Evolutionary conservation across 2,888 invertebrate species (phyloP), one percentile per base, ranked within the genome.

Genomic region (Chironomus riparius): DNA sequence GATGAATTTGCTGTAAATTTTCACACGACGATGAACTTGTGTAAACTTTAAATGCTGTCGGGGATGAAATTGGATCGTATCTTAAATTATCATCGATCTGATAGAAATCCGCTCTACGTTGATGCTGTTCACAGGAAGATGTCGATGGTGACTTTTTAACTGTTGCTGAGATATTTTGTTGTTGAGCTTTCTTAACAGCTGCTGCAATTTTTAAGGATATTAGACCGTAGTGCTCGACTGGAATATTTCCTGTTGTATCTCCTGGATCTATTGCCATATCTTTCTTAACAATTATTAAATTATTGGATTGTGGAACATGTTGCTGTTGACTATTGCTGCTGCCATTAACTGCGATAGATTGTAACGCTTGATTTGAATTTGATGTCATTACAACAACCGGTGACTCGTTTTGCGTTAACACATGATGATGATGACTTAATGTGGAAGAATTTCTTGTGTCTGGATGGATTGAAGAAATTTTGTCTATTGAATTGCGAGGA

Each of bases 201-300:
- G 77, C 77, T 7, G 78, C 76, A 47, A 76, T 76, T 77, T 78
- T 77, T n/a, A 78, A 38, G 4, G 78, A 78, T 3, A 77, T 70
- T 22, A 77, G 62, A 10, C 77, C 77, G 68, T 76, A 77, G 38
- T 77, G 77, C 38, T 56, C 68, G 70, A 77, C 18, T 22, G 68
- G 77, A 61, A 48, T 70, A 10, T 24, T 13, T 75, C n/a, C 70
- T 74, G 56, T 77, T 50, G 78, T 18, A 47, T 79, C 61, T 28
- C 82, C 82, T 0, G 84, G 84, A 81, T 84, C 84, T 68, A 84
- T 84, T 68, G 84, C 84, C 69, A 84, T 82, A 76, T 84, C 84
- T 77, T 84, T 84, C 77, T 84, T 84, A 0, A 84, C 70, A 38
- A 78, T 76, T 15, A 80, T 76, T 10, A 79, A 24, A 65, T 65